phyloP scores from a whole-genome alignment of 1,140 invertebrate genomes.

The Pomacea maculata region DNA sequence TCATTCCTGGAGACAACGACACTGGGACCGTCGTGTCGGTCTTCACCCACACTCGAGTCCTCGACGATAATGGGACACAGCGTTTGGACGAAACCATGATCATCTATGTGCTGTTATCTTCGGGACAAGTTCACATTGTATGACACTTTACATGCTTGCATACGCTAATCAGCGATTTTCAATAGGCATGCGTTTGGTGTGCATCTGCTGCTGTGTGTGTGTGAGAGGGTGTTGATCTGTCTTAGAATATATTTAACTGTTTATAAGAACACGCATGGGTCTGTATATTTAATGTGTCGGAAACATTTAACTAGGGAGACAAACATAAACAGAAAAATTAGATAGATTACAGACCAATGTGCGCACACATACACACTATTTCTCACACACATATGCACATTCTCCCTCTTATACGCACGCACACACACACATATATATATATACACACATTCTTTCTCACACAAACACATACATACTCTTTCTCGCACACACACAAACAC shows the following conservation, averaged over 20 bases:
- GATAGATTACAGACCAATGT: background rate
- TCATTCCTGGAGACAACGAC: background rate
- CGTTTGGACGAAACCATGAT: background rate
- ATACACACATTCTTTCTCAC: background rate
- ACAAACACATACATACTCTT: background rate
- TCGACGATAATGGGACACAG: background rate
- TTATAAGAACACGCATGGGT: background rate
- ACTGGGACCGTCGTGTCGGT: background rate
- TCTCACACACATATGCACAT: constrained; percentile 6
- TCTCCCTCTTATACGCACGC: background rate
- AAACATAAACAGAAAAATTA: too few species aligned
- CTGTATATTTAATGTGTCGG: background rate
- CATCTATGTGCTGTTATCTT: constrained; percentile 1
- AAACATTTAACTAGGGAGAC: too few species aligned
- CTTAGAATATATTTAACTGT: background rate
- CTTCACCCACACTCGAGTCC: background rate
- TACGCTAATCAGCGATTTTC: too few species aligned
- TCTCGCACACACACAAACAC: constrained; percentile 6
- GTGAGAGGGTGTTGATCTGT: background rate
- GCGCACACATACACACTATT: constrained; percentile 8
- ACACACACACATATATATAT: background rate
- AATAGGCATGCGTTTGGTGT: too few species aligned
- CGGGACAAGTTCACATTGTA: background rate
- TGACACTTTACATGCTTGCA: background rate
- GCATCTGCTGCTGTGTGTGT: too few species aligned